Evolutionary conservation across 2,113 vertebrate genomes (phyloP), one percentile per base, ranked within the genome.

Genomic region (Podarcis muralis): DNA sequence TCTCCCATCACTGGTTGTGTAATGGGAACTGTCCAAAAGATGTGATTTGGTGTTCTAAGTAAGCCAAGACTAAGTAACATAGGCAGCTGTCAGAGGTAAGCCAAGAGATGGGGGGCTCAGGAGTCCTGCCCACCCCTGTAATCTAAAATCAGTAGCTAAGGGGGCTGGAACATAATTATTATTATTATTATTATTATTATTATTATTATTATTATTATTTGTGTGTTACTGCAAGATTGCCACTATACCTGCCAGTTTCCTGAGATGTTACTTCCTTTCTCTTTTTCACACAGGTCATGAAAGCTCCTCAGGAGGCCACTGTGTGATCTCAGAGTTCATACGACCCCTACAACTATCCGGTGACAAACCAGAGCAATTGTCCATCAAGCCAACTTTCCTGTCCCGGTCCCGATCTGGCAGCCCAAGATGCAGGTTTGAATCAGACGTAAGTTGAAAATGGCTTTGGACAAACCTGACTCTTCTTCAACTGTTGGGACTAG

Each of bases 371-470:
- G 98, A 98, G 90, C 97, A 98, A 23, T 95, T 98, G 83, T 97
- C 98, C 2, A 94, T 97, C 96, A 98, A 98, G 94, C 98, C 99
- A 82, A 97, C 98, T 82, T 98, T 98, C 95, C 97, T 98, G 93
- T 96, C 97, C 68, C 97, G 97, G 90, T 94, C 97, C 72, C 95
- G 95, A 88, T 90, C 97, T 40, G 93, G 97, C 83, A 97, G 97
- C 96, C 96, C 97, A 92, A 97, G 97, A 93, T 98, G 97, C 96
- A 95, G 97, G 94, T 97, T 97, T 96, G 98, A 98, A 89, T 97
- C 98, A 76, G 97, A 99, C 94, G 99, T 99, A 95, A 97, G 97
- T 78, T 75, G 27, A 4, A 65, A 79, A 23, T n/a, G 1, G 0
- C 71, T 53, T 53, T 4, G 59, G 71, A 4, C 0, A 4, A 59